Base-by-base conservation (phyloP, 2,888 invertebrate genomes). In the Lottia scabra region DNA sequence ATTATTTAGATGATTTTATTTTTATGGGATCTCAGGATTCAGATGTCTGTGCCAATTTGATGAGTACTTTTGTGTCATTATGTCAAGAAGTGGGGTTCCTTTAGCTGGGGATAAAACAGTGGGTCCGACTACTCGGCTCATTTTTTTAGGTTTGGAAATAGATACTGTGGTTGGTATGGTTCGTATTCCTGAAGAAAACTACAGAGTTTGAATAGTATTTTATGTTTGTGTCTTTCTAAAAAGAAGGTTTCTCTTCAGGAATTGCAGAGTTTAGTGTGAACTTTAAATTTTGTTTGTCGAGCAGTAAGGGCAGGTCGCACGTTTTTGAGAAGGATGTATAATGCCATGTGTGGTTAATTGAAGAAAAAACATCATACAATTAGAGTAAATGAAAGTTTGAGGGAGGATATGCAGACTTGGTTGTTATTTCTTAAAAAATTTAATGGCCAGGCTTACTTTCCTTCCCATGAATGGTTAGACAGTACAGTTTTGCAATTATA, bases 1-100 rank as follows among this genome's bases (percentile, higher is more conserved):
- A 56, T 56, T 56, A 56, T 56, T 56, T 56, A 23, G 56, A 56
- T 56, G 56, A 56, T 56, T 56, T 56, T n/a, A 56, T 56, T 23
- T 56, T 19, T 56, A 56, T n/a, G 56, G 56, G n/a, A 23, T 16
- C 56, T 1, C n/a, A 23, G 6, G 56, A n/a, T 56, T 56, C 56
- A 0, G 5, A 15, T 56, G n/a, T 19, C n/a, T 56, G n/a, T 16
- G 23, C 19, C 10, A n/a, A 19, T n/a, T 56, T 56, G 19, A 56
- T 56, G n/a, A 19, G 10, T 19, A 12, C 15, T 2, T 56, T 23
- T 23, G 23, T 19, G 12, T 19, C 19, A 23, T 23, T 56, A 19
- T 56, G 56, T 56, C 13, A 56, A 19, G 56, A 56, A 23, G 23
- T 56, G 15, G 23, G 2, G 56, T 56, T 23, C 56, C 56, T 5